phyloP scores from a whole-genome alignment of 1,140 invertebrate species.

The Calephelis nemesis region DNA sequence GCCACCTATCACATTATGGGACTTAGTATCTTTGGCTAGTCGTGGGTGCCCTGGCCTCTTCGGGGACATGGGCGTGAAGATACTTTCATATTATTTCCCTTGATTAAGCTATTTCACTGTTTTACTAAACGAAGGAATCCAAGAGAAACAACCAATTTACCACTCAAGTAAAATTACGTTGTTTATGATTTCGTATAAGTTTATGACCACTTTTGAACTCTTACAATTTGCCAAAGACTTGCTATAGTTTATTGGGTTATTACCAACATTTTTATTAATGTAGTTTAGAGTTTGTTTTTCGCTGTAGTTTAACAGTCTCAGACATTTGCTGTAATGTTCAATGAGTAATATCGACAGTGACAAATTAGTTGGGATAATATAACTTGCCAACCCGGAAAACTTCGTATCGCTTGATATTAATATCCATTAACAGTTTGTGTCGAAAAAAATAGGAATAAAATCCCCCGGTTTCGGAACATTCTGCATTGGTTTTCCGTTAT shows the following conservation, averaged over 20 bases:
- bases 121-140: neutral
- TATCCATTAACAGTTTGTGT: no score
- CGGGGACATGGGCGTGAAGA: no score
- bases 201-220: slow-evolving; percentile 16
- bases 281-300: slow-evolving; percentile 4
- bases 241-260: slow-evolving; percentile 11
- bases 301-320: neutral
- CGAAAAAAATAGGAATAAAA: no score
- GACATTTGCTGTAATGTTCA: neutral
- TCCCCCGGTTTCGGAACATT: no score
- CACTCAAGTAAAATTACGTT: slow-evolving; percentile 11
- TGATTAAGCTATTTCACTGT: neutral
- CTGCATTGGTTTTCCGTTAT: no score
- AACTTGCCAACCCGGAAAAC: no score
- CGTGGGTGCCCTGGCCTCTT: no score
- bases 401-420: no score
- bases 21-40: no score
- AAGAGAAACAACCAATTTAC: neutral
- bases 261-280: slow-evolving; percentile 15
- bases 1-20: no score
- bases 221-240: slow-evolving; percentile 12
- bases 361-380: neutral
- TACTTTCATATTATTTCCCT: no score
- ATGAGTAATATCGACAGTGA: neutral
- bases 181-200: slow-evolving; percentile 17